Evolutionary conservation across 2,113 vertebrate genomes (phyloP).

Genomic region (Microtus pennsylvanicus): DNA sequence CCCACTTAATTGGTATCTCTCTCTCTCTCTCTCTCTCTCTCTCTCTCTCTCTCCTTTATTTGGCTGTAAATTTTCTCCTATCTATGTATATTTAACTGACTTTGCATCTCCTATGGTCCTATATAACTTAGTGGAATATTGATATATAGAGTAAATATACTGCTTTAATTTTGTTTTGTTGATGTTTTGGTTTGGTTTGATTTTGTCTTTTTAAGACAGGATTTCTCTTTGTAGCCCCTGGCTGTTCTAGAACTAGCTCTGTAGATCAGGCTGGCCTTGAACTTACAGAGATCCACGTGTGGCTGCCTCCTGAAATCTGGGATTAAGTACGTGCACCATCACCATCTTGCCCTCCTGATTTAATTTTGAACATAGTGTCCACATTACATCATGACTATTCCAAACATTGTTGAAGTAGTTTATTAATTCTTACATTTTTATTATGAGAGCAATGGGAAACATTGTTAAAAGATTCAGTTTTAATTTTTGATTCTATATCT

Average conservation of each 20-base stretch:
- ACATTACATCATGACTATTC: neutral
- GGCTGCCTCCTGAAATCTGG: neutral
- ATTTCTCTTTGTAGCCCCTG: neutral
- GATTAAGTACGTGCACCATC: neutral
- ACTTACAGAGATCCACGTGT: neutral
- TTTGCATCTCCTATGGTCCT: neutral
- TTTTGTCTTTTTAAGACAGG: neutral
- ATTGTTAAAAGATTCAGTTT: neutral
- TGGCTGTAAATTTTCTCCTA: neutral
- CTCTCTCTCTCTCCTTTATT: neutral
- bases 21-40: no score
- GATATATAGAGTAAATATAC: neutral
- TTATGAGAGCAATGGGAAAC: neutral
- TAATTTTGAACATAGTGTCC: neutral
- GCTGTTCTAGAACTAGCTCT: neutral
- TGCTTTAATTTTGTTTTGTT: neutral
- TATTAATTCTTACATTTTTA: neutral
- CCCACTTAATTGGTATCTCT: no score
- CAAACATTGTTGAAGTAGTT: neutral
- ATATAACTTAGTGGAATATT: neutral
- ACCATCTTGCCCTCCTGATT: neutral
- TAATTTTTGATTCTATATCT: neutral
- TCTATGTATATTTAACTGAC: neutral
- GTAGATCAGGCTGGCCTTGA: neutral
- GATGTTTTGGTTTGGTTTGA: no score